phyloP scores from a whole-genome alignment of 2,113 vertebrate genomes.

The Limnothrissa miodon region DNA sequence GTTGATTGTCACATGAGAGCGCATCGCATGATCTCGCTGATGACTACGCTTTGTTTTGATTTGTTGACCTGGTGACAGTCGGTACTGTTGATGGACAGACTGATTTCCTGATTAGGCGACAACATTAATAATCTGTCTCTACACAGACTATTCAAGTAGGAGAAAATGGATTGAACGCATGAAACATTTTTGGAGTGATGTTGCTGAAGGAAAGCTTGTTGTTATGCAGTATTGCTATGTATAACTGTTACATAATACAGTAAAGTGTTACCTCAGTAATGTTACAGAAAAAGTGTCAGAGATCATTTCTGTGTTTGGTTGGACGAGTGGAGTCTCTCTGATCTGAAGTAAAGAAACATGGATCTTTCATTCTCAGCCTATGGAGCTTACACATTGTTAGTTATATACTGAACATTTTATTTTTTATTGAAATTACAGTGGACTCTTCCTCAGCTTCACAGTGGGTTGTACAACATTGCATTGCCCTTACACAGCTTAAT shows the following conservation, averaged over 20 bases:
- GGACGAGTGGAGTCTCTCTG: neutral
- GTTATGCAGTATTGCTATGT: neutral
- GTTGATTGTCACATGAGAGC: constrained; percentile 45
- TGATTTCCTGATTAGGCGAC: constrained; percentile 42
- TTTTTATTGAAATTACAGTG: neutral
- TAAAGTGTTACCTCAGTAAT: neutral
- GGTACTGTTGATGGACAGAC: constrained; percentile 38
- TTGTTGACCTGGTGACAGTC: constrained; percentile 32
- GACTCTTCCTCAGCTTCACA: neutral
- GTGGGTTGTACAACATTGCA: neutral
- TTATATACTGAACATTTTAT: neutral
- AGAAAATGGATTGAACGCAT: neutral
- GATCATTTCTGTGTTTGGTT: neutral
- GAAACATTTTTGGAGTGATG: neutral
- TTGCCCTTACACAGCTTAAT: neutral
- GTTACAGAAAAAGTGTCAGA: neutral
- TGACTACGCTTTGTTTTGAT: constrained; percentile 32
- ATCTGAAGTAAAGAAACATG: neutral
- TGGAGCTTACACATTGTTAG: neutral
- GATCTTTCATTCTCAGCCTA: neutral
- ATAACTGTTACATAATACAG: neutral
- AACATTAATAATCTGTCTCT: constrained; percentile 38
- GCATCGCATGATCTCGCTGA: constrained; percentile 33
- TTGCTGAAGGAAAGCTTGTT: neutral
- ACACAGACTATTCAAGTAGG: neutral